Conservation (phyloP, 2,113 vertebrate species). For the Callipepla californica region DNA sequence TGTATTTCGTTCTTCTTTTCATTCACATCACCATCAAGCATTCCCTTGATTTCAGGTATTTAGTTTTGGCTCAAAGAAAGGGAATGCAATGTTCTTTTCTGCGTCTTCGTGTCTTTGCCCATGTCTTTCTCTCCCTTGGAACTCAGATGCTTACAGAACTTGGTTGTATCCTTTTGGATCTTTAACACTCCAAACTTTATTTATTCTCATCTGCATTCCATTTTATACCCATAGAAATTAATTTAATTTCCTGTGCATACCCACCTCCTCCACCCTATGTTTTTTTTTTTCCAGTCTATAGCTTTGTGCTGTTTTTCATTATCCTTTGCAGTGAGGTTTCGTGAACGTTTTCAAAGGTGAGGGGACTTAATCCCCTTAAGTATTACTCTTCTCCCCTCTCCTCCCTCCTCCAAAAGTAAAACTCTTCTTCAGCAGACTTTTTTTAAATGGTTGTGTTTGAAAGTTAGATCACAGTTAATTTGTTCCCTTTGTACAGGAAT, state of each 20-base stretch:
- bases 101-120: neutral
- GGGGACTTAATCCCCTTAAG: neutral
- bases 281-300: neutral
- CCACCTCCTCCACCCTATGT: fast-evolving
- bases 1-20: neutral
- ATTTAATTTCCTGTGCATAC: constrained; percentile 25
- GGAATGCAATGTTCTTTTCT: neutral
- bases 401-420: neutral
- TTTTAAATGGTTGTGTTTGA: neutral
- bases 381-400: neutral
- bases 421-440: neutral
- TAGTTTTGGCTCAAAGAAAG: neutral
- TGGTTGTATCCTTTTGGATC: neutral
- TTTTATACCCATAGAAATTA: constrained; percentile 21
- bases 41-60: neutral
- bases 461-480: neutral
- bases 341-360: neutral
- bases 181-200: neutral
- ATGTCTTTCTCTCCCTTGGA: neutral
- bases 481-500: neutral
- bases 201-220: neutral
- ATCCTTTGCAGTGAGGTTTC: neutral
- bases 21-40: neutral
- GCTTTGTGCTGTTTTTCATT: neutral
- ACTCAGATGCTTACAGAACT: neutral